phyloP scores from a whole-genome alignment of 2,888 invertebrate species.

The Hanleya hanleyi region DNA sequence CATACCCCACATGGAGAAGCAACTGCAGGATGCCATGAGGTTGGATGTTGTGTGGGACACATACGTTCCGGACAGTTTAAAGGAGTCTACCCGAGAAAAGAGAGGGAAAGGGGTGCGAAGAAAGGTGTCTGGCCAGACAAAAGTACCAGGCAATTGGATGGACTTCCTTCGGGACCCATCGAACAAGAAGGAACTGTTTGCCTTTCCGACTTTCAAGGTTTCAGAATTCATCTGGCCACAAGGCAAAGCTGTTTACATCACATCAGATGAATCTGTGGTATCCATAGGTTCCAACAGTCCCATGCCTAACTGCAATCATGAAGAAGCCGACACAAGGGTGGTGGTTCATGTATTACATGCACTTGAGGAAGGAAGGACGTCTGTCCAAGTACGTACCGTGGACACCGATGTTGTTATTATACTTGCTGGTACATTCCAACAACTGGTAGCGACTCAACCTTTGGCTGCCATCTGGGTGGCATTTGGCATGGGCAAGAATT shows the following conservation, averaged over 20 bases:
- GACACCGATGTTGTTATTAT: slow-evolving; percentile 3
- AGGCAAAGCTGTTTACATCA: no score
- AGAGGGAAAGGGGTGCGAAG: slow-evolving; percentile 35
- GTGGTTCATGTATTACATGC: slow-evolving; percentile 4
- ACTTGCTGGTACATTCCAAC: no score
- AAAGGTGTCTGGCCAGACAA: no score
- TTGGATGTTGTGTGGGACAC: slow-evolving; percentile 40
- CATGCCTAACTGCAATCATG: slow-evolving; percentile 3
- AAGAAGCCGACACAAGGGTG: no score
- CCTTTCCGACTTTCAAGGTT: slow-evolving; percentile 14
- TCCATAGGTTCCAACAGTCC: not conserved
- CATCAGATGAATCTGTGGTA: no score
- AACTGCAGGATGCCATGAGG: slow-evolving; percentile 23
- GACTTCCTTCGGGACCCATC: slow-evolving; percentile 21
- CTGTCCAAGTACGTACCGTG: no score
- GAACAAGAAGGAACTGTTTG: slow-evolving; percentile 29
- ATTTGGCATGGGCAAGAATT: slow-evolving; percentile 13
- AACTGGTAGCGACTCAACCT: no score
- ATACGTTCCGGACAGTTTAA: slow-evolving; percentile 34
- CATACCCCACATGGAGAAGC: slow-evolving; percentile 25
- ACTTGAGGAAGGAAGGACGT: no score
- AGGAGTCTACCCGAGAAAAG: slow-evolving; percentile 31
- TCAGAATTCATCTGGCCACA: slow-evolving; percentile 20
- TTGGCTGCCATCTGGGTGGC: not conserved
- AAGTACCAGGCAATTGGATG: no score